Evolutionary conservation across 2,888 invertebrate species (phyloP).

Genomic region (Gasteruption jaculator): DNA sequence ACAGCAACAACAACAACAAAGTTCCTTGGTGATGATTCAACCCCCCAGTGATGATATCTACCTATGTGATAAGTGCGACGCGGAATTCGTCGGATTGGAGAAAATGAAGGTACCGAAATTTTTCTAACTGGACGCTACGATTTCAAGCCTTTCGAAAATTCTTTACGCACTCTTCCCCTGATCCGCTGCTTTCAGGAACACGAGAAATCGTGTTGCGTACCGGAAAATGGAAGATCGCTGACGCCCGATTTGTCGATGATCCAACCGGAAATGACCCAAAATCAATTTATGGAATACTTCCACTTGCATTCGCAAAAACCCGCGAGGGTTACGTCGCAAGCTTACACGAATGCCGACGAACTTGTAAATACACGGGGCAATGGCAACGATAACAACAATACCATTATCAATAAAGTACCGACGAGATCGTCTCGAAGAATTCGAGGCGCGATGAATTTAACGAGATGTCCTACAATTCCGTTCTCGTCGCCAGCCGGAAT

Average conservation of each 20-base stretch:
- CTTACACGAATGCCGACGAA: slow-evolving; percentile 11
- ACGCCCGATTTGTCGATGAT: slow-evolving; percentile 33
- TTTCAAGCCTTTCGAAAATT: not conserved
- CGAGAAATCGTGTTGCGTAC: slow-evolving; percentile 52
- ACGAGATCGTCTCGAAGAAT: slow-evolving; percentile 48
- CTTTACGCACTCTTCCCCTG: not conserved
- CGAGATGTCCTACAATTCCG: slow-evolving; percentile 54
- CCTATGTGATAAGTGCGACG: slow-evolving; percentile 72
- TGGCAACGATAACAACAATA: slow-evolving; percentile 12
- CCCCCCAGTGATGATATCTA: slow-evolving; percentile 64
- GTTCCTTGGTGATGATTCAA: slow-evolving; percentile 56
- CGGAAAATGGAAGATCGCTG: slow-evolving; percentile 49
- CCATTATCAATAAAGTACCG: slow-evolving; percentile 17
- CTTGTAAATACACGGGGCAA: slow-evolving; percentile 1
- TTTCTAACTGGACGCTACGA: no score
- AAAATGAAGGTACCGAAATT: slow-evolving; percentile 54
- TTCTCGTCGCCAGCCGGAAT: slow-evolving; percentile 57
- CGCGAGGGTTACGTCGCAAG: slow-evolving; percentile 11
- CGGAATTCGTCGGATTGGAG: slow-evolving; percentile 61
- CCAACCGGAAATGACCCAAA: slow-evolving; percentile 37
- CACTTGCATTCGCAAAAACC: slow-evolving; percentile 38
- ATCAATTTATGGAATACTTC: slow-evolving; percentile 55
- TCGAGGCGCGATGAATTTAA: slow-evolving; percentile 50
- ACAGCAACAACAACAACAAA: slow-evolving; percentile 39
- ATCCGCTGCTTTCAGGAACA: slow-evolving; percentile 26